A percentile compares a stretch with the other conserved stretches of the same genome.
Evolutionary conservation across 2,888 invertebrate genomes (phyloP).

Genomic region (Epirrhoe alternata): DNA sequence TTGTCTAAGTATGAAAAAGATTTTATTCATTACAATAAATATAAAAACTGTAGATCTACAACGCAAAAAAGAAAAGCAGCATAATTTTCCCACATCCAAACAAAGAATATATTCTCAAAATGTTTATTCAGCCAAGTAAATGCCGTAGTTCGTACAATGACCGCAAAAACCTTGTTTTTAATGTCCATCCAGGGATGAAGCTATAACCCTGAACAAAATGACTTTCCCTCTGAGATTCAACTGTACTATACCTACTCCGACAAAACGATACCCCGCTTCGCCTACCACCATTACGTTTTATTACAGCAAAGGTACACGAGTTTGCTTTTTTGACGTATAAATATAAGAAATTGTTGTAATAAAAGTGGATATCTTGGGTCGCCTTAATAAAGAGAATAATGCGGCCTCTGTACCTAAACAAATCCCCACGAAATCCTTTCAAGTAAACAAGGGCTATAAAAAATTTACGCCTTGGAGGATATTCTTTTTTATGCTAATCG

Average conservation of each 20-base stretch:
- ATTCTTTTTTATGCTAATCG: constrained; percentile 25
- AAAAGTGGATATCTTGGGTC: constrained; percentile 63
- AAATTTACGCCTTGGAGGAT: constrained; percentile 37
- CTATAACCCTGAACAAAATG: constrained; percentile 65
- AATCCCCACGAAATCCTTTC: constrained; percentile 49
- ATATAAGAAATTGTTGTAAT: constrained; percentile 65
- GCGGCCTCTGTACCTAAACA: constrained; percentile 47
- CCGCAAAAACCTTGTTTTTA: constrained; percentile 61
- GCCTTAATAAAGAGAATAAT: constrained; percentile 57
- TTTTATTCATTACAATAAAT: neutral
- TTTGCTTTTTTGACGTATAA: constrained; percentile 75
- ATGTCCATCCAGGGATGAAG: constrained; percentile 61
- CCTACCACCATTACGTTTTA: constrained; percentile 73
- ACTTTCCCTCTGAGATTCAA: constrained; percentile 65
- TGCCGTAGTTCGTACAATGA: constrained; percentile 51
- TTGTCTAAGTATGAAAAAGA: too few species aligned
- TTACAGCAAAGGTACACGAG: constrained; percentile 71
- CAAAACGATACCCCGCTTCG: constrained; percentile 64
- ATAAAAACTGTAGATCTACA: neutral
- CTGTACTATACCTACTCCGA: constrained; percentile 50
- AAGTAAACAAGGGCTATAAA: constrained; percentile 52
- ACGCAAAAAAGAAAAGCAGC: neutral
- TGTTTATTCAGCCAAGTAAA: constrained; percentile 36
- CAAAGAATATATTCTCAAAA: constrained; percentile 2
- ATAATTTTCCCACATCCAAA: neutral